A percentile compares a stretch with the other conserved stretches of the same genome.
These are phyloP conservation scores for Ctenopoma kingsleyae DNA, from an alignment of 2,797 vertebrate species.

Conservation along the genomic window DNA sequence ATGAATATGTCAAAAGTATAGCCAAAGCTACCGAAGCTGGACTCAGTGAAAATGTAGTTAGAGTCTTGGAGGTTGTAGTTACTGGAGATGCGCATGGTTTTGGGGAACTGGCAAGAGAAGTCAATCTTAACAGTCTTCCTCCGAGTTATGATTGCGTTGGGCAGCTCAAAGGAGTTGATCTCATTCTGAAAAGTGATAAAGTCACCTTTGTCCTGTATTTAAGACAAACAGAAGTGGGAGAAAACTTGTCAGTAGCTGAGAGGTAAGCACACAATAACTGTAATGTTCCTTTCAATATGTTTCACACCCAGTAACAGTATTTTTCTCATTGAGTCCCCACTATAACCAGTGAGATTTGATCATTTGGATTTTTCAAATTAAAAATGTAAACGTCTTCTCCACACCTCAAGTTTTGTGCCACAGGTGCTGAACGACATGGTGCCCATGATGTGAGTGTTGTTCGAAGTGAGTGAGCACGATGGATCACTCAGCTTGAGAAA, in stretches of 20 bases:
- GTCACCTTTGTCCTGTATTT: conserved; percentile 73
- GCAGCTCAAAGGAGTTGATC: conserved; percentile 71
- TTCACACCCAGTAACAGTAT: too few relatives aligned
- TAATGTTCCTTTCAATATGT: too few relatives aligned
- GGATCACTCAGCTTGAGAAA: conserved; percentile 75
- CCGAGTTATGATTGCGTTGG: conserved; percentile 64
- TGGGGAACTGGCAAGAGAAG: conserved; percentile 79
- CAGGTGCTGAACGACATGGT: conserved; percentile 76
- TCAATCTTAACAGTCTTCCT: conserved; percentile 58
- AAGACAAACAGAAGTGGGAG: background rate
- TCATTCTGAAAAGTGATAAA: conserved; percentile 74
- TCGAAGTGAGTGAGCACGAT: conserved; percentile 75
- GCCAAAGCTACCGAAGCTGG: conserved; percentile 79
- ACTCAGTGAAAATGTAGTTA: conserved; percentile 81
- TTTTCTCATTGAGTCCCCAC: too few relatives aligned
- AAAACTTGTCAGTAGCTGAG: background rate
- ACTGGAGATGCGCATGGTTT: conserved; percentile 66
- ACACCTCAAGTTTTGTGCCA: conserved; percentile 79
- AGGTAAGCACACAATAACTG: background rate
- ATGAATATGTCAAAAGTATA: conserved; percentile 76
- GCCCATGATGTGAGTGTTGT: conserved; percentile 77
- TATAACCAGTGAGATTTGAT: background rate
- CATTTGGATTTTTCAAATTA: background rate
- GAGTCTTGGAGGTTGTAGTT: conserved; percentile 66
- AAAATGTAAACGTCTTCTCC: background rate